These are phyloP conservation scores for Dissostichus mawsoni DNA, from an alignment of 2,113 vertebrate genomes.

Conservation along the genomic window DNA sequence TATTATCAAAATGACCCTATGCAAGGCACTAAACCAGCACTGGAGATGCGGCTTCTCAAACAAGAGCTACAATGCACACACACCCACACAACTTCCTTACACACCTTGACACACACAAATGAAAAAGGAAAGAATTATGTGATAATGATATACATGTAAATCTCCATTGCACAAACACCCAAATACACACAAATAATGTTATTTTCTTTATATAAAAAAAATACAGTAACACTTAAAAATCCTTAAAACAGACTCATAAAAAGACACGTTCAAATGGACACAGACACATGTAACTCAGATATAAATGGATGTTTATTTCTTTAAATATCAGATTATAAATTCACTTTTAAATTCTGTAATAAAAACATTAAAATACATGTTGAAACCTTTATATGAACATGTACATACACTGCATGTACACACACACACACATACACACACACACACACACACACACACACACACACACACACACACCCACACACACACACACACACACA, in stretches of 20 bases:
- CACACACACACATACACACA: background rate
- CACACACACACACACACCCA: no score
- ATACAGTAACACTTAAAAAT: background rate
- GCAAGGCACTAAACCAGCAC: background rate
- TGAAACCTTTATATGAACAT: background rate
- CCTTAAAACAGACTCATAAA: background rate
- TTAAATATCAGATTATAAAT: no score
- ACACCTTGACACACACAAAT: no score
- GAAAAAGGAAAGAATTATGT: no score
- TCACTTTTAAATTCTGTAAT: no score
- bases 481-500: slow-evolving; percentile 4
- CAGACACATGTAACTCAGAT: background rate
- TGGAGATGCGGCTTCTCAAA: background rate
- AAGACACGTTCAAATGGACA: background rate
- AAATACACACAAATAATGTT: background rate
- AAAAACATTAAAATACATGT: background rate
- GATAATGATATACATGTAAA: no score
- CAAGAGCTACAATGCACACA: background rate
- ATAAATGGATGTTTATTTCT: no score
- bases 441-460: slow-evolving; percentile 6
- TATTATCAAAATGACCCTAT: background rate
- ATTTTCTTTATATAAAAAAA: background rate
- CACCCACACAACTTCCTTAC: no score
- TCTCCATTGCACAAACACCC: no score
- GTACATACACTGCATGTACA: background rate